Base-by-base conservation (phyloP, 2,888 invertebrate genomes). In the Agriopis aurantiaria region DNA sequence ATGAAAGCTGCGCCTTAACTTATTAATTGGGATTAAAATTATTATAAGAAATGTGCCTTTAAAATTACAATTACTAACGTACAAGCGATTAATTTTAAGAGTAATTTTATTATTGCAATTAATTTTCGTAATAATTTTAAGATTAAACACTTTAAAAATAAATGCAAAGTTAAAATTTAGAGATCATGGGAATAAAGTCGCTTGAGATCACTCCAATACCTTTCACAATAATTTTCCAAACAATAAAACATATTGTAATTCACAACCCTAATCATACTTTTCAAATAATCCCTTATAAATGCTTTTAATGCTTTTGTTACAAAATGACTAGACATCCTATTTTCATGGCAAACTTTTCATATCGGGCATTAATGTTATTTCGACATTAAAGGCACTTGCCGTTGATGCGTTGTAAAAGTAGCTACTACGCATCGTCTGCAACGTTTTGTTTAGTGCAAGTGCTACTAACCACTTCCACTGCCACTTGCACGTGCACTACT, bases 211-310 rank as follows among this genome's bases (percentile, higher is more conserved):
- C 85, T 85, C 82, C 84, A 84, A 87, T 83, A 86, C 81, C 74
- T 78, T 83, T 85, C 82, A 85, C 75, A 82, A 83, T 73, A 83
- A 81, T 77, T 84, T 87, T 79, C 41, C 83, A 85, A 87, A 87
- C 77, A 81, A 88, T 86, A 88, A 88, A 82, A 91, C 58, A 91
- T 90, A 92, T 91, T 90, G 87, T 90, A 86, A 87, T 86, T 93
- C 93, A 93, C 93, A 93, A 93, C 93, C 93, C 93, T 93, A 91
- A 91, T 90, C 90, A 86, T 88, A 86, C 84, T 81, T 82, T 84
- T 81, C 79, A 82, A 78, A 80, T 81, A 83, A 82, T 84, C 84
- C 83, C 82, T 82, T 83, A 81, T 88, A 88, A 90, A 90, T 89
- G 87, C 86, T 86, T 85, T 79, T 83, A 90, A 90, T 89, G 87